These are phyloP conservation scores for Timandra comae DNA, from an alignment of 2,888 invertebrate species.

Conservation along the genomic window DNA sequence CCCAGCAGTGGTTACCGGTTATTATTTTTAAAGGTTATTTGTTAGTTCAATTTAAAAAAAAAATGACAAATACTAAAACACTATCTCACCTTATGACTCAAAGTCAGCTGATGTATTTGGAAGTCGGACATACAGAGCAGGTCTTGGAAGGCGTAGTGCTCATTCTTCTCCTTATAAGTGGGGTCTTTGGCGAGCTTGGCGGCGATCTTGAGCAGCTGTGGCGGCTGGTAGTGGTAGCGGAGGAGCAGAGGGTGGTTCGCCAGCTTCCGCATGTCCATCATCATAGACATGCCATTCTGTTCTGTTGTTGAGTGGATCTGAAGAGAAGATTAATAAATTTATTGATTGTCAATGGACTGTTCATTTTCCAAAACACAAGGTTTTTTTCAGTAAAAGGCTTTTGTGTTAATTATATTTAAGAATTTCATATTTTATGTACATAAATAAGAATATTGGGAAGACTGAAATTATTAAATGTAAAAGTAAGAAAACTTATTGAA, in stretches of 20 bases:
- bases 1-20: too few relatives aligned
- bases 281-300: conserved; percentile 84
- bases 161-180: conserved; percentile 84
- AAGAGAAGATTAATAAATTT: neutral
- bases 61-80: neutral
- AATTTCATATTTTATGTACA: too few relatives aligned
- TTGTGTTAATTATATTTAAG: too few relatives aligned
- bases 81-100: conserved; percentile 78
- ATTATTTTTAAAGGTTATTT: too few relatives aligned
- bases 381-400: too few relatives aligned
- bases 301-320: conserved; percentile 73
- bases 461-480: too few relatives aligned
- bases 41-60: too few relatives aligned
- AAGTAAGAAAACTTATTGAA: too few relatives aligned
- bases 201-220: conserved; percentile 80
- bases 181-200: conserved; percentile 80
- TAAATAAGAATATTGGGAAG: too few relatives aligned
- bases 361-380: too few relatives aligned
- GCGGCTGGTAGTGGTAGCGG: conserved; percentile 83
- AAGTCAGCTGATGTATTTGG: conserved; percentile 88
- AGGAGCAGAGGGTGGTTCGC: conserved; percentile 95
- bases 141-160: conserved; percentile 90
- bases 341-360: too few relatives aligned
- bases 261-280: conserved; percentile 95
- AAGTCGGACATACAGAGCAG: conserved; percentile 93